Conservation (phyloP, 1,140 invertebrate species). For the Bactericera cockerelli region DNA sequence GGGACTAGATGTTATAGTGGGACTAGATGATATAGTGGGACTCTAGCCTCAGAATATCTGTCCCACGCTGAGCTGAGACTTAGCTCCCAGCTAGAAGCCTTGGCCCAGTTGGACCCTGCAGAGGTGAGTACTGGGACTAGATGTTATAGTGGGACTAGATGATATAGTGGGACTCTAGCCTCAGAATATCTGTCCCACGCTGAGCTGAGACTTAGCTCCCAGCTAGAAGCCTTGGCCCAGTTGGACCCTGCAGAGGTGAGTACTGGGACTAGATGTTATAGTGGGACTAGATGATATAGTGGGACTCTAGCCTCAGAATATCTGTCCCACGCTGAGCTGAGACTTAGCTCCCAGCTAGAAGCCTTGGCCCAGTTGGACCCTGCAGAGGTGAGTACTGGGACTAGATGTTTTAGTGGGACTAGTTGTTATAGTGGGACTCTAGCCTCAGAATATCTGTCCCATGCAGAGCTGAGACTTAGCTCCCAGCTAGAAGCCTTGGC, state of each 20-base stretch:
- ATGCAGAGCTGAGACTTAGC: constrained; percentile 61
- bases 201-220: constrained; percentile 57
- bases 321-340: constrained; percentile 62
- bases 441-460: constrained; percentile 72
- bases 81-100: constrained; percentile 57
- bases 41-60: constrained; percentile 72
- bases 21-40: too few relatives aligned
- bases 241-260: too few relatives aligned
- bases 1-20: too few relatives aligned
- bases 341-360: constrained; percentile 63
- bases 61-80: constrained; percentile 65
- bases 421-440: too few relatives aligned
- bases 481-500: constrained; percentile 61
- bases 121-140: too few relatives aligned
- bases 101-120: constrained; percentile 30
- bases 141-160: too few relatives aligned
- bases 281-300: too few relatives aligned
- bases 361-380: constrained; percentile 34
- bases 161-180: too few relatives aligned
- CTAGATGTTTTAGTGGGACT: too few relatives aligned
- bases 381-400: too few relatives aligned
- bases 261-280: too few relatives aligned
- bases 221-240: constrained; percentile 50
- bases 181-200: constrained; percentile 75
- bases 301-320: constrained; percentile 73